Conservation (phyloP, 1,140 invertebrate species). For the Argopecten irradians region DNA sequence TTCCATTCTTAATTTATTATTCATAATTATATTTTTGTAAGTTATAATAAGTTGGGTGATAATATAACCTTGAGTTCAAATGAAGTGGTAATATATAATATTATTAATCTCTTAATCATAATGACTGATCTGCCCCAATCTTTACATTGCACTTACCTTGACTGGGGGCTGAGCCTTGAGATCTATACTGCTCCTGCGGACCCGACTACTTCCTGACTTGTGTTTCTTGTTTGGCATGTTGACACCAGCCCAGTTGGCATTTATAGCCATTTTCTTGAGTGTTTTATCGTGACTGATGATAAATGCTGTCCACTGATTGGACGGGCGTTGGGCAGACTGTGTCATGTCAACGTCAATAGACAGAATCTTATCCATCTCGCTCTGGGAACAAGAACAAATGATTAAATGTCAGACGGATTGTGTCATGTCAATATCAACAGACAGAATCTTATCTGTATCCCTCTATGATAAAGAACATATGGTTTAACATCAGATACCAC, state of each 20-base stretch:
- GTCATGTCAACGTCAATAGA: neutral
- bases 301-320: neutral
- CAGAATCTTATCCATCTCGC: neutral
- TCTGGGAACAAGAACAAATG: neutral
- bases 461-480: too few species aligned
- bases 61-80: too few species aligned
- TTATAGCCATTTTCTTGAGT: neutral
- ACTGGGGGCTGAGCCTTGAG: neutral
- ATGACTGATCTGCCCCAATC: too few species aligned
- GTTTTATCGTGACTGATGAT: neutral
- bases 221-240: neutral
- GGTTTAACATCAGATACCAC: too few species aligned
- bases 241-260: neutral
- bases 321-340: neutral
- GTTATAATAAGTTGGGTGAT: too few species aligned
- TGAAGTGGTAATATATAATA: too few species aligned
- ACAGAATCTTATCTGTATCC: too few species aligned
- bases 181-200: neutral
- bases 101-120: too few species aligned
- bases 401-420: neutral
- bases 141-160: neutral
- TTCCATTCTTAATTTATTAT: too few species aligned
- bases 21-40: too few species aligned
- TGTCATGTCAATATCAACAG: neutral
- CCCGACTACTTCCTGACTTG: neutral